These are phyloP conservation scores for Pelobates fuscus DNA, from an alignment of 2,113 vertebrate species.

Conservation along the genomic window DNA sequence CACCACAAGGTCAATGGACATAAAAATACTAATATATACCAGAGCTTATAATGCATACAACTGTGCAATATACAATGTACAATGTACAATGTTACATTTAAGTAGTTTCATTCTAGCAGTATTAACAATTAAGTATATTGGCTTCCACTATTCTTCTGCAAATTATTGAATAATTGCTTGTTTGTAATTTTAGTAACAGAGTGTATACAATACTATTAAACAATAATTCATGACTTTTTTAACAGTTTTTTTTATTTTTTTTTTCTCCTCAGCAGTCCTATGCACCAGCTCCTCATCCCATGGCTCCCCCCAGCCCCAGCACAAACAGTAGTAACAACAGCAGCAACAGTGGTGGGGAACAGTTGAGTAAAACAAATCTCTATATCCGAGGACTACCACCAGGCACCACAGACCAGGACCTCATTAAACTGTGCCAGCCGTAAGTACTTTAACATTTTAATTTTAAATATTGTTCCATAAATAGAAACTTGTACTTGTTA, in stretches of 20 bases:
- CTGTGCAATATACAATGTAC: no score
- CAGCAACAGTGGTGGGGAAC: slow-evolving; percentile 88
- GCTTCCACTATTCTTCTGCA: no score
- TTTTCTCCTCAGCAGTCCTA: slow-evolving; percentile 86
- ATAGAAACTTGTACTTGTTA: no score
- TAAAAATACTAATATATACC: no score
- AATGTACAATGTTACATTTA: no score
- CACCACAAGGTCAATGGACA: no score
- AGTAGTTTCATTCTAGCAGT: no score
- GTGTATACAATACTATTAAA: background rate
- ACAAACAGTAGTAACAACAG: slow-evolving; percentile 90
- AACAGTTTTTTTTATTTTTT: background rate
- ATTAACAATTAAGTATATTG: no score
- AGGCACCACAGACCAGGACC: slow-evolving; percentile 96
- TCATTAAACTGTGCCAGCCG: slow-evolving; percentile 98
- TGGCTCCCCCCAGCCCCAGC: slow-evolving; percentile 98
- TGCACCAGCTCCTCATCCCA: slow-evolving; percentile 95
- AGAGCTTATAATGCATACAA: no score
- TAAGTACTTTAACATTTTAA: slow-evolving; percentile 76
- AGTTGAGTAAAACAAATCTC: slow-evolving; percentile 98
- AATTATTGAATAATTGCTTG: no score
- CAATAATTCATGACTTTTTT: background rate
- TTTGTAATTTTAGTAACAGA: slow-evolving; percentile 57
- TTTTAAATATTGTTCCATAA: background rate
- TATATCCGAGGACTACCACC: slow-evolving; percentile 96